Base-by-base conservation (phyloP, 2,888 invertebrate species). In the Drosophila buzzatii region DNA sequence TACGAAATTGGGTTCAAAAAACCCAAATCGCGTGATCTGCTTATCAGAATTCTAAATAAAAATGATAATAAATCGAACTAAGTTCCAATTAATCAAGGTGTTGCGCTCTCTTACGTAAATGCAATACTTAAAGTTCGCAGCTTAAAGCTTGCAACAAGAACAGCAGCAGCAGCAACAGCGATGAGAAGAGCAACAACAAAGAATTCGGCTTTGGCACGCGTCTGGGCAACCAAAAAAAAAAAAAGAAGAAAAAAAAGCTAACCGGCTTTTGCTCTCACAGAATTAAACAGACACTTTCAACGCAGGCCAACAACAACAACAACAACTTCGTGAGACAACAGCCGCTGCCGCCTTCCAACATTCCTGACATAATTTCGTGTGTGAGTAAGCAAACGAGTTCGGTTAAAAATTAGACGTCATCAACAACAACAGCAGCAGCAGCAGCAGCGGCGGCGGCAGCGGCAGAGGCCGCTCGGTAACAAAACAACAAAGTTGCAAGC, bases 311-410 rank as follows among this genome's bases (percentile, higher is more conserved):
- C 47, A 62, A 51, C 27, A 66, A 37, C 60, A 70, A 49, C 73
- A 76, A 70, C 73, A 66, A 63, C 42, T 33, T 20, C 74, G 60
- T 57, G 76, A 76, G 60, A 70, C 73, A 66, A 63, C 53, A 67
- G 63, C 53, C 52, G 59, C 16, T 44, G 69, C 58, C 77, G 70
- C 58, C 68, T 65, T 70, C 83, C 76, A 82, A 81, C 91, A 89
- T 89, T 89, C 89, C 90, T 91, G 82, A 79, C 89, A 89, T 91
- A 91, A 86, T 89, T 91, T 77, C 60, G 77, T 75, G 73, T 82
- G 83, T 89, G 91, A 91, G 79, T 89, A 90, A 87, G 89, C 87
- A 84, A 90, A 89, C 87, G 76, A 84, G 90, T 87, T 87, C 81
- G 85, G 75, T 51, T 41, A 64, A 77, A 87, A 82, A 87, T 90